phyloP scores from a whole-genome alignment of 2,797 vertebrate species.

The Pampus argenteus region DNA sequence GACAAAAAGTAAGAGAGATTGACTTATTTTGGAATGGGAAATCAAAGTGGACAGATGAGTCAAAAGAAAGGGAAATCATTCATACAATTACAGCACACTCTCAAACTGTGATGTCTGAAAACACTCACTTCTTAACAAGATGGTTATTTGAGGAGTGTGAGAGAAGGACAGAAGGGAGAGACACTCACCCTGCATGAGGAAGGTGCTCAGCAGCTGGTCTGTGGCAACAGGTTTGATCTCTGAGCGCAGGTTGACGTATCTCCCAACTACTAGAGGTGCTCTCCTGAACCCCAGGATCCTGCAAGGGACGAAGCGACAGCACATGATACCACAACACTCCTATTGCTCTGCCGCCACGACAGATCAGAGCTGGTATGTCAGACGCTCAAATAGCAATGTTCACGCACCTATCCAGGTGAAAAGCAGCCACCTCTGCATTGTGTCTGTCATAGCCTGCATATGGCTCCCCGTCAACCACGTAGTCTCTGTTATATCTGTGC shows the following conservation, averaged over 20 bases:
- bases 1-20: not conserved
- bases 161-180: too few relatives aligned
- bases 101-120: not conserved
- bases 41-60: slow-evolving; percentile 5
- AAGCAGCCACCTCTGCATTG: slow-evolving; percentile 97
- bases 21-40: not conserved
- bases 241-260: slow-evolving; percentile 93
- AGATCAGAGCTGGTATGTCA: not conserved
- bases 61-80: not conserved
- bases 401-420: slow-evolving; percentile 95
- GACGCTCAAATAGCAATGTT: not conserved
- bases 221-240: slow-evolving; percentile 97
- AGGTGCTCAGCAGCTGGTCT: slow-evolving; percentile 95
- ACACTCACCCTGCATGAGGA: slow-evolving; percentile 91
- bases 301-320: not conserved
- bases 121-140: not conserved
- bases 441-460: slow-evolving; percentile 98
- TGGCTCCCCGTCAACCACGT: slow-evolving; percentile 95
- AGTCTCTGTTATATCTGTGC: slow-evolving; percentile 92
- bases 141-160: not conserved
- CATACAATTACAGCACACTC: not conserved
- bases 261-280: slow-evolving; percentile 94
- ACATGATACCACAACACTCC: not conserved
- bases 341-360: not conserved
- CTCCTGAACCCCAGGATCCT: slow-evolving; percentile 97